A percentile compares a stretch with the other conserved stretches of the same genome.
These are phyloP conservation scores for Sylvietta virens DNA, from an alignment of 2,113 vertebrate species.

Conservation along the genomic window DNA sequence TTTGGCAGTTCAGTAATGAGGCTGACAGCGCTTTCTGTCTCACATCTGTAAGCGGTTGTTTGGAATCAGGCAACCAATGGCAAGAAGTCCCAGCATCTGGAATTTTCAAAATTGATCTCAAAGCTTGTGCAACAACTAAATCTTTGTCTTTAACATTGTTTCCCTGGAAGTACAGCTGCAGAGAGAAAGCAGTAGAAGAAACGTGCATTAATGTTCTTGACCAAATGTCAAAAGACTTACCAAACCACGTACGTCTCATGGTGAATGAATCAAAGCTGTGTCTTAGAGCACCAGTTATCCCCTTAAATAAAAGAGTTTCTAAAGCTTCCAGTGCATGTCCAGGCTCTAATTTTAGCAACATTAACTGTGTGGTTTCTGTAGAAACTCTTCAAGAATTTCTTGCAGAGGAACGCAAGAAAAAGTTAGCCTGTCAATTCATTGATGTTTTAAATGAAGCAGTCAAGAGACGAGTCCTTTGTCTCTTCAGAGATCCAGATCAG, in stretches of 20 bases:
- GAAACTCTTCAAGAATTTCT: conserved; percentile 74
- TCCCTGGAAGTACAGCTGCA: conserved; percentile 74
- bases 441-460: conserved; percentile 80
- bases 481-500: conserved; percentile 40
- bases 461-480: conserved; percentile 75
- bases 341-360: not conserved
- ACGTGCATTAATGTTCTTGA: not conserved
- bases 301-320: conserved; percentile 76
- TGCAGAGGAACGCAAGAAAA: conserved; percentile 33
- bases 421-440: conserved; percentile 70
- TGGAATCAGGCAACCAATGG: conserved; percentile 62
- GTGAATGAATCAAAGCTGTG: conserved; percentile 63
- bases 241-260: conserved; percentile 45
- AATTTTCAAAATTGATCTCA: conserved; percentile 85
- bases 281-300: conserved; percentile 72
- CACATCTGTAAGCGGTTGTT: conserved; percentile 75
- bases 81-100: conserved; percentile 87
- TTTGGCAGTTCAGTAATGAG: conserved; percentile 79
- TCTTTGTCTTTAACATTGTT: conserved; percentile 74
- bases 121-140: conserved; percentile 32
- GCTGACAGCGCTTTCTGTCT: conserved; percentile 64
- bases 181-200: not conserved
- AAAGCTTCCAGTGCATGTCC: not conserved
- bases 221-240: conserved; percentile 60
- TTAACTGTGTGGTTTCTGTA: not conserved